Conservation (phyloP, 2,113 vertebrate genomes). For the Turdus rufiventris region DNA sequence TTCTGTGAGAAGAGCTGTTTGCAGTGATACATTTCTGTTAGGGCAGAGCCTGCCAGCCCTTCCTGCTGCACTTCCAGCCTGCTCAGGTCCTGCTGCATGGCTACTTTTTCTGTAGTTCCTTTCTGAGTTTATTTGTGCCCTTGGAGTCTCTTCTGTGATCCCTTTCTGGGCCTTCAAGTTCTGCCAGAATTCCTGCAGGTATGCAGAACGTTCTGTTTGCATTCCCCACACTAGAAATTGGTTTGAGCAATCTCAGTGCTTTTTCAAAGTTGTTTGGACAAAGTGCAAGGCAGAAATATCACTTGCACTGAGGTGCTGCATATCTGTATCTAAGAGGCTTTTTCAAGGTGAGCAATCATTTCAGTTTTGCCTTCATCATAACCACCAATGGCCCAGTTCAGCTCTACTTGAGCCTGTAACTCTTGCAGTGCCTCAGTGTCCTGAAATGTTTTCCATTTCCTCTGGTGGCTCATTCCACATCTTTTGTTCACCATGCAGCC, state of each 20-base stretch:
- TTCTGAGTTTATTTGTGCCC: not conserved
- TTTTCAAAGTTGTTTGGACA: not conserved
- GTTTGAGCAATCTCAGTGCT: not conserved
- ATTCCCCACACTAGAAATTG: not conserved
- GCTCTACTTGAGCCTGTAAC: not conserved
- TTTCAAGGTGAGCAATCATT: not conserved
- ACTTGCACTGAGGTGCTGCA: not conserved
- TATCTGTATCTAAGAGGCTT: not conserved
- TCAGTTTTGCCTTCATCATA: not conserved
- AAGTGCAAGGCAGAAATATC: not conserved
- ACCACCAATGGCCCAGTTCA: not conserved
- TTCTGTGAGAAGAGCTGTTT: not conserved
- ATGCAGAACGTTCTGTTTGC: not conserved
- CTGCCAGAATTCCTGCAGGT: not conserved
- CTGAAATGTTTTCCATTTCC: not conserved
- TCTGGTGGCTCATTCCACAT: not conserved
- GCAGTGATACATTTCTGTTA: not conserved
- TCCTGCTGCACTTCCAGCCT: not conserved
- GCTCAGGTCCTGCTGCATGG: not conserved
- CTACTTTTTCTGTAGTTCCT: not conserved
- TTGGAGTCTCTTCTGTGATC: not conserved
- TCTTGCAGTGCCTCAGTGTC: not conserved
- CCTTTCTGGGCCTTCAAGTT: not conserved
- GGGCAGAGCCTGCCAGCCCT: not conserved
- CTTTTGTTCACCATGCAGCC: accelerated